Evolutionary conservation across 2,797 vertebrate genomes (phyloP), one percentile per base, ranked within the genome.

Genomic region (Tinamus major): DNA sequence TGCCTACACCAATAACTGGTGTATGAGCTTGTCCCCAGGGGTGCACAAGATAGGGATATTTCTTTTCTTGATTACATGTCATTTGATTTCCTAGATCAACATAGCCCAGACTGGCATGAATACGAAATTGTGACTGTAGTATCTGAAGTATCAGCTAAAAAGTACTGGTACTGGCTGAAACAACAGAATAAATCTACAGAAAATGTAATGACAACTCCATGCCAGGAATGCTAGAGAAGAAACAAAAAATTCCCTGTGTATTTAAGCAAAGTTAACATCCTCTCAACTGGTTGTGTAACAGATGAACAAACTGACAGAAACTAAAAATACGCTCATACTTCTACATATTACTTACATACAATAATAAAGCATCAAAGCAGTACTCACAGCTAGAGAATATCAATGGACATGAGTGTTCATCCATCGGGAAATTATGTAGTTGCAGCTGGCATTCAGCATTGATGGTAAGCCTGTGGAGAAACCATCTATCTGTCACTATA

Each of bases 341-440:
- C 74, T 63, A n/a, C 31, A 16, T 37, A 59, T 3, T 3, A 6
- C 19, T 46, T 49, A 23, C 6, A 53, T 20, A 85, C 8, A 89
- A 51, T 35, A 80, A 24, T 10, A 77, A 74, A 29, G 18, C 41
- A 65, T 49, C 37, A 65, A 90, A 69, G 23, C 18, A 90, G 81
- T 98, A 99, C 99, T 99, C 97, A 99, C 99, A 99, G 98, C 99
- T 99, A 96, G 99, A 99, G 98, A 99, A 99, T 96, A 99, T 98
- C 96, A 99, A 98, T 0, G 99, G 99, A 94, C 99, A 99, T 1
- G 99, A 99, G 90, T 99, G 99, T 55, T 99, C 98, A 82, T 99
- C 99, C 99, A 99, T 99, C 44, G 99, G 99, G 92, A 99, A 99
- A 97, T 99, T 99, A 96, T 99, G 99, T 31, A 99, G 98, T 96